Base-by-base conservation (phyloP, 2,113 vertebrate genomes). In the Protobothrops mucrosquamatus region DNA sequence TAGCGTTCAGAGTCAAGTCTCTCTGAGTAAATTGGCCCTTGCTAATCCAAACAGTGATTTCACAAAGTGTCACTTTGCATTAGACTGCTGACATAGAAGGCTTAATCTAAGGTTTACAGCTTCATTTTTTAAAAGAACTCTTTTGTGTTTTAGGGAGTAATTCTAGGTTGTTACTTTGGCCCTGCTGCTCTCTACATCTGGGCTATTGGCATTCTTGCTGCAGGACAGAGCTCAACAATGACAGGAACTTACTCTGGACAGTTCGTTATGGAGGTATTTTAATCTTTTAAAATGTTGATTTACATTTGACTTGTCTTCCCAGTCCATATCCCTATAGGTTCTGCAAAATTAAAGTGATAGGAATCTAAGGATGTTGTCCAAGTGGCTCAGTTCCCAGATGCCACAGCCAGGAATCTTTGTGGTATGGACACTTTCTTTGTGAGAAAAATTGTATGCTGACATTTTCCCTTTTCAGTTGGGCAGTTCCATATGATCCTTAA, bases 201-300 rank as follows among this genome's bases (percentile, higher is more conserved):
- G 99, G 99, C 99, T 0, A 97, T 99, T 0, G 99, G 99, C 10
- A 99, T 99, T 96, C 98, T 99, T 34, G 99, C 99, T 18, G 99
- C 99, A 0, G 99, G 99, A 39, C 99, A 99, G 98, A 99, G 99
- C 97, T 99, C 99, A 43, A 99, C 99, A 22, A 99, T 99, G 99
- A 99, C 99, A 0, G 99, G 99, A 74, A 99, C 99, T 0, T 99
- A 99, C 95, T 99, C 99, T 0, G 99, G 99, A 26, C 99, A 99
- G 98, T 99, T 99, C 74, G 99, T 99, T 43, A 99, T 99, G 99
- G 99, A 99, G 99, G 99, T 99, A 95, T 87, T 86, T 59, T 48
- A 92, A 89, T 95, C 85, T 24, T 59, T 24, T 92, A 22, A 7
- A 8, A 2, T 26, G 3, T 10, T 1, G 0, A 18, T 20, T 26